These are phyloP conservation scores for Adelognathus sp. DNA, from an alignment of 2,888 invertebrate genomes.

Conservation along the genomic window DNA sequence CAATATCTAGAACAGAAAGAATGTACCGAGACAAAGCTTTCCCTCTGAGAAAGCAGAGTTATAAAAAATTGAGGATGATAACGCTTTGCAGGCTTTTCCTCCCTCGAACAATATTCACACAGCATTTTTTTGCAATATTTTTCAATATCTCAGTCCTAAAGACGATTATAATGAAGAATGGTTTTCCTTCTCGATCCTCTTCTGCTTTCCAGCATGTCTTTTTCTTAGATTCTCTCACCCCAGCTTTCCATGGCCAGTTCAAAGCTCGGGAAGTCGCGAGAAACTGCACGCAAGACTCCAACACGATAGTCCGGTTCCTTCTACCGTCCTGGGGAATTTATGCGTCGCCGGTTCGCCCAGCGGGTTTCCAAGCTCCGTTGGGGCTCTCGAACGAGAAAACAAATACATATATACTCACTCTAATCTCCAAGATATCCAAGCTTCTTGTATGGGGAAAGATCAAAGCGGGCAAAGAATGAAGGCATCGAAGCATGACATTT, in stretches of 20 bases:
- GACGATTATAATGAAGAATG: background rate
- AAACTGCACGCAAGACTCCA: conserved; percentile 37
- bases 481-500: background rate
- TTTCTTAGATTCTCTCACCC: background rate
- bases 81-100: background rate
- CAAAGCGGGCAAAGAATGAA: conserved; percentile 18
- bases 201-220: background rate
- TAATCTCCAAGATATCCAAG: background rate
- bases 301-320: conserved; percentile 19
- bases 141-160: background rate
- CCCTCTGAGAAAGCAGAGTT: no score
- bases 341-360: conserved; percentile 45
- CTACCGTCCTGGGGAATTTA: conserved; percentile 41
- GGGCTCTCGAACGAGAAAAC: conserved; percentile 29
- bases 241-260: conserved; percentile 13
- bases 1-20: no score
- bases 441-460: background rate
- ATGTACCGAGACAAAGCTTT: no score
- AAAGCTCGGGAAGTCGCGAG: conserved; percentile 36
- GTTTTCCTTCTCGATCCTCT: background rate
- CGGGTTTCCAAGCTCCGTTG: conserved; percentile 1
- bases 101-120: background rate
- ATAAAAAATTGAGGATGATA: no score
- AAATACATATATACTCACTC: conserved; percentile 50
- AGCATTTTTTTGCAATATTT: background rate